phyloP scores from a whole-genome alignment of 37 sponge, comb jelly and placozoan genomes.

The Spongia lamella region DNA sequence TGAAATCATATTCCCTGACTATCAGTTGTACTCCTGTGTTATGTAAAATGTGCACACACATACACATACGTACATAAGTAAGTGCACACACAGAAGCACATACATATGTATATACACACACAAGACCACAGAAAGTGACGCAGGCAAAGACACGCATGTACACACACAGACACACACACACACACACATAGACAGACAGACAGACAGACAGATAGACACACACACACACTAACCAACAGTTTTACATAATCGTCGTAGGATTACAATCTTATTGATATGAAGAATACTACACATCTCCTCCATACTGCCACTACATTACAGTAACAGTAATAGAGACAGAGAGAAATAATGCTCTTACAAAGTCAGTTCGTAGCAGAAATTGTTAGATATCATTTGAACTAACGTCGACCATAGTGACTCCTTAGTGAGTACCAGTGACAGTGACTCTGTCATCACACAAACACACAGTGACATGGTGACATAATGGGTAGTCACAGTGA shows the following conservation, averaged over 20 bases:
- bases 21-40: conserved; percentile 88
- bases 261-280: not conserved
- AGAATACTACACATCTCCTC: conserved; percentile 1
- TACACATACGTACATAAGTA: too few species aligned
- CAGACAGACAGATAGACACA: too few species aligned
- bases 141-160: too few species aligned
- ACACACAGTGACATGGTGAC: not conserved
- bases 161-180: too few species aligned
- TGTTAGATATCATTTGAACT: conserved; percentile 33
- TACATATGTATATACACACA: not conserved
- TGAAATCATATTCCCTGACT: conserved; percentile 72
- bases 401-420: conserved; percentile 57
- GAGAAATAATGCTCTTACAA: conserved; percentile 23
- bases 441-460: conserved; percentile 27
- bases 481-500: conserved; percentile 6
- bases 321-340: too few species aligned
- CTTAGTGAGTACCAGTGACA: conserved; percentile 27
- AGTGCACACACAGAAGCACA: too few species aligned
- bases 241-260: conserved; percentile 13
- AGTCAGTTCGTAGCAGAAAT: conserved; percentile 68
- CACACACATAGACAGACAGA: too few species aligned
- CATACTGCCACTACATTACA: not conserved
- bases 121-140: conserved; percentile 19
- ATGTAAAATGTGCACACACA: too few species aligned
- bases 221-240: conserved; percentile 22